phyloP scores from a whole-genome alignment of 2,113 vertebrate species.

The Nothobranchius kuhntae region DNA sequence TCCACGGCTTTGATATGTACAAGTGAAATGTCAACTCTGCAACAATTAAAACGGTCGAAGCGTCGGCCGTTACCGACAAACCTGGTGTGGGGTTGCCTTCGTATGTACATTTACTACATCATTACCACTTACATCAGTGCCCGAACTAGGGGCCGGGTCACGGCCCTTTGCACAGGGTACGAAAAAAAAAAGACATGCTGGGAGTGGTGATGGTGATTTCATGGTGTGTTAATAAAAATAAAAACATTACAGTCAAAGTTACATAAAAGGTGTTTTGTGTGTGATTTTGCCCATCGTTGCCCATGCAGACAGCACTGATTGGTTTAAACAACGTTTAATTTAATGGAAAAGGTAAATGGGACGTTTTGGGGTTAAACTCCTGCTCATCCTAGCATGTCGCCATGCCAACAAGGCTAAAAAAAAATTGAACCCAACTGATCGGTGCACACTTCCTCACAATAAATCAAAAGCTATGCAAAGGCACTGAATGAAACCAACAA shows the following conservation, averaged over 20 bases:
- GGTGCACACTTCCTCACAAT: background rate
- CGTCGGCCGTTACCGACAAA: too few species aligned
- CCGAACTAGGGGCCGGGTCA: conserved; percentile 17
- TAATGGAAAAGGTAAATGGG: too few species aligned
- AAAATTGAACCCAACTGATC: background rate
- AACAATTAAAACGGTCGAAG: too few species aligned
- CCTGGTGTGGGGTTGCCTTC: conserved; percentile 12
- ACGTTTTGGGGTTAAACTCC: too few species aligned
- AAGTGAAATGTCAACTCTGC: conserved; percentile 47
- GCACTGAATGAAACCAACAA: background rate
- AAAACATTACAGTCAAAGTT: too few species aligned
- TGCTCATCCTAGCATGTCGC: too few species aligned
- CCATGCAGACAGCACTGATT: too few species aligned
- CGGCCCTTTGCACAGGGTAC: conserved; percentile 35
- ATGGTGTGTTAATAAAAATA: conserved; percentile 11
- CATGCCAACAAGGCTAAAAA: too few species aligned
- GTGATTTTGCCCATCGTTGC: too few species aligned
- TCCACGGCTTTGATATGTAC: conserved; percentile 48
- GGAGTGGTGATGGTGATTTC: conserved; percentile 55
- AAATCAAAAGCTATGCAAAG: background rate
- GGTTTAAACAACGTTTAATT: too few species aligned
- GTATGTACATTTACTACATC: conserved; percentile 64
- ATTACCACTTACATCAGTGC: too few species aligned
- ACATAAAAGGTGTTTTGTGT: too few species aligned
- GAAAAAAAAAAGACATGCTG: conserved; percentile 38